Conservation (phyloP, 2,797 vertebrate species). For the Acipenser ruthenus region DNA sequence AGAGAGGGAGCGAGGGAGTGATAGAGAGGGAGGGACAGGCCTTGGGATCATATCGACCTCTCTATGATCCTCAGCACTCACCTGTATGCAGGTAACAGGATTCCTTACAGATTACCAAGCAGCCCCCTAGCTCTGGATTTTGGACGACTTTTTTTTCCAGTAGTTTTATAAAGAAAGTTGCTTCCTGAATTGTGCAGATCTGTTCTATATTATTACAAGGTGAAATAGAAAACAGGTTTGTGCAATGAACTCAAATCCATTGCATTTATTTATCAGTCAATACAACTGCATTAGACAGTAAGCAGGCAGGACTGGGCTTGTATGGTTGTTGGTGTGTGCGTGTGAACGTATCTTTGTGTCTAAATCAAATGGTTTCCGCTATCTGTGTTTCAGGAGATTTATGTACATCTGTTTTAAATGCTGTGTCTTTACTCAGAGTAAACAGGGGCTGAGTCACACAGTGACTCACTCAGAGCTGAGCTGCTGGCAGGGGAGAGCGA, state of each 20-base stretch:
- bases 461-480: not conserved
- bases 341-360: not conserved
- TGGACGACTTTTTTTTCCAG: too few relatives aligned
- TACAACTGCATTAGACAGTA: not conserved
- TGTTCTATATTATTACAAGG: too few relatives aligned
- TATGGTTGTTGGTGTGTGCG: not conserved
- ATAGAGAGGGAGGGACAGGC: not conserved
- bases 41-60: too few relatives aligned
- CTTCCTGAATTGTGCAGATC: too few relatives aligned
- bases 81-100: not conserved
- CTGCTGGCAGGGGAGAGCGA: not conserved
- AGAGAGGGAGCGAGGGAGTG: slow-evolving; percentile 1
- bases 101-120: not conserved
- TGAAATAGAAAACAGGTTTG: too few relatives aligned
- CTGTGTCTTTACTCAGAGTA: not conserved
- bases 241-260: not conserved
- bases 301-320: not conserved
- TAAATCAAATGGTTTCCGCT: not conserved
- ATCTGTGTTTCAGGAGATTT: not conserved
- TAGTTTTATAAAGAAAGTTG: too few relatives aligned
- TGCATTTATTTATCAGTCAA: not conserved
- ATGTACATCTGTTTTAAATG: not conserved
- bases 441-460: not conserved
- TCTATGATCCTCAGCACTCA: too few relatives aligned
- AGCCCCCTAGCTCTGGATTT: too few relatives aligned